Percentiles rank a stretch among this genome's conserved stretches.
Evolutionary conservation across 2,888 invertebrate species (phyloP).

Genomic region (Drosophila pegasa): DNA sequence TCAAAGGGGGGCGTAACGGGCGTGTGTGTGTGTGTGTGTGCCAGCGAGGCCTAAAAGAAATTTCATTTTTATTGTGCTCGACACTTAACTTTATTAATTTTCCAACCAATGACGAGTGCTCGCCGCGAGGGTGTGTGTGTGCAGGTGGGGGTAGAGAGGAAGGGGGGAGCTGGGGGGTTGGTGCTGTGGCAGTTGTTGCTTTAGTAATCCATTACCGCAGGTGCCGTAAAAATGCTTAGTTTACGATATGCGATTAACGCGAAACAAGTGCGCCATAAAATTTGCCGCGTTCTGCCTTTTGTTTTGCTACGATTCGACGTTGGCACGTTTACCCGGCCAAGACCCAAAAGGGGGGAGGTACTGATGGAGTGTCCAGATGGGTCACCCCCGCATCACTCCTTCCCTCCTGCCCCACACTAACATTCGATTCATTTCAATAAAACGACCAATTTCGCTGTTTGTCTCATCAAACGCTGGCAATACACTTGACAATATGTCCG

Average conservation of each 20-base stretch:
- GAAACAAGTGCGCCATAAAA: conserved; percentile 81
- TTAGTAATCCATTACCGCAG: conserved; percentile 80
- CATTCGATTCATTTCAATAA: conserved; percentile 80
- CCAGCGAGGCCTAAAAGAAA: conserved; percentile 39
- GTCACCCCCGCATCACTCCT: neutral
- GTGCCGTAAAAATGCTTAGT: conserved; percentile 81
- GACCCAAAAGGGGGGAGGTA: neutral
- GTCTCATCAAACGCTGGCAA: conserved; percentile 37
- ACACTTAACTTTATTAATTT: conserved; percentile 81
- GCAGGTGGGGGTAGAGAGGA: neutral
- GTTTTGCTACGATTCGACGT: conserved; percentile 32
- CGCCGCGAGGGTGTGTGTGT: neutral
- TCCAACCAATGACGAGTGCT: conserved; percentile 67
- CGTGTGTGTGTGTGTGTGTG: neutral
- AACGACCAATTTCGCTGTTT: conserved; percentile 54
- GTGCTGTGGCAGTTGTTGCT: conserved; percentile 40
- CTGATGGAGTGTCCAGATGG: conserved; percentile 6
- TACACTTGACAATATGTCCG: conserved; percentile 36
- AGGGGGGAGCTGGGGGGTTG: neutral
- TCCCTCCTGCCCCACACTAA: neutral
- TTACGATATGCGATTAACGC: conserved; percentile 80
- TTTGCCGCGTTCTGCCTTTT: conserved; percentile 54
- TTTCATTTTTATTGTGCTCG: conserved; percentile 76
- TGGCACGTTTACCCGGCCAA: conserved; percentile 12
- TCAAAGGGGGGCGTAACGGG: neutral